Evolutionary conservation across 2,113 vertebrate genomes (phyloP), one percentile per base, ranked within the genome.

Genomic region (Microcebus tavaratra): DNA sequence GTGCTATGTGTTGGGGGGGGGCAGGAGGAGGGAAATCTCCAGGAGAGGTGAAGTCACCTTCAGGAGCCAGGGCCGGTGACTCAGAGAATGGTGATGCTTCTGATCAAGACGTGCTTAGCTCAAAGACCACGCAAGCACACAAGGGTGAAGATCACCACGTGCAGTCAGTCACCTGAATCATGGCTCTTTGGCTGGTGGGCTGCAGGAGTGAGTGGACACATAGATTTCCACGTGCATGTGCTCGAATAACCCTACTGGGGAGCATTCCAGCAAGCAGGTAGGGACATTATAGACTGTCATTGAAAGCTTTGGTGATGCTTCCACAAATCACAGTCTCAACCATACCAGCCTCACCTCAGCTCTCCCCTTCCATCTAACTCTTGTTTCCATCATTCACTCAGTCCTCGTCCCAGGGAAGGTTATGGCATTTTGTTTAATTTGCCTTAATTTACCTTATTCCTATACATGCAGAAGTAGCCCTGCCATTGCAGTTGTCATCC

Each of bases 61-160:
- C n/a, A 6, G 59, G 34, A 17, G 61, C 73, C 25, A 63, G 14
- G 61, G 27, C 31, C 11, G 9, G 65, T 1, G 18, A 31, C 29
- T 70, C 31, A 6, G 9, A 73, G 18, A n/a, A n/a, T 5, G 27
- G 34, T 1, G 39, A 48, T 4, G 29, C 61, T 48, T 48, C 61
- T 82, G 45, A 78, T 55, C 4, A 2, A 76, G 42, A 36, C 0
- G 0, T 42, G 21, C 6, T n/a, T 67, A 34, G 67, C 78, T 67
- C 65, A 23, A 8, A 42, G 85, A 18, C 31, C 8, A 8, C 53
- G 18, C 8, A 0, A 0, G n/a, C 15, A 27, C 36, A 1, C 2
- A 2, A 59, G 34, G 59, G 2, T 57, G 10, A 42, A 27, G 31
- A 13, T 45, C 5, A 0, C 50, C 8, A 1, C 3, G 6, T 4